A percentile compares a stretch with the other conserved stretches of the same genome.
Evolutionary conservation across 2,797 vertebrate genomes (phyloP).

Genomic region (Megalops cyprinoides): DNA sequence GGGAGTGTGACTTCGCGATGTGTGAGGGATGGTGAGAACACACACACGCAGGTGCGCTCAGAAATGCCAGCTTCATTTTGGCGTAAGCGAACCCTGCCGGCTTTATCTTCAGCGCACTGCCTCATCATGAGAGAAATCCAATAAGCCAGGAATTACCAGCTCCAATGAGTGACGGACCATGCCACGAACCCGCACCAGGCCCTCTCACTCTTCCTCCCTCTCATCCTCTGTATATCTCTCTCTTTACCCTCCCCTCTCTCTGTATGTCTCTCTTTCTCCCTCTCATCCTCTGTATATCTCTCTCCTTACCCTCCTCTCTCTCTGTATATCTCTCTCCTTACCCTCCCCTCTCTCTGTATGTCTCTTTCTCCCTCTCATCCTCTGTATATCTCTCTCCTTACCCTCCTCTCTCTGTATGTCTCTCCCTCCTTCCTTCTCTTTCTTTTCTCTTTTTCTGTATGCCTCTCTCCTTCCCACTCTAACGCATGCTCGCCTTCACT

Average conservation of each 20-base stretch:
- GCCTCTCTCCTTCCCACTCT: conserved; percentile 42
- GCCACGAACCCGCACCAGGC: conserved; percentile 35
- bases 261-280: conserved; percentile 30
- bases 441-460: conserved; percentile 28
- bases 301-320: not conserved
- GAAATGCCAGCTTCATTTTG: conserved; percentile 40
- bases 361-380: conserved; percentile 37
- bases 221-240: conserved; percentile 46
- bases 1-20: not conserved
- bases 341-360: conserved; percentile 2
- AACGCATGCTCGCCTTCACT: conserved; percentile 23
- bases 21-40: not conserved
- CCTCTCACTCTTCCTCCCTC: conserved; percentile 37
- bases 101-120: conserved; percentile 39
- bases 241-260: conserved; percentile 44
- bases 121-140: conserved; percentile 31
- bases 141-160: conserved; percentile 13
- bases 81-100: conserved; percentile 52
- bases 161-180: conserved; percentile 52
- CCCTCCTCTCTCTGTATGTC: not conserved
- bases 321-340: too few relatives aligned
- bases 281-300: too few relatives aligned
- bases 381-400: not conserved
- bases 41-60: not conserved
- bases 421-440: not conserved